Percentiles rank a stretch among this genome's conserved stretches.
phyloP scores from a whole-genome alignment of 2,797 vertebrate species.

The Esox lucius region DNA sequence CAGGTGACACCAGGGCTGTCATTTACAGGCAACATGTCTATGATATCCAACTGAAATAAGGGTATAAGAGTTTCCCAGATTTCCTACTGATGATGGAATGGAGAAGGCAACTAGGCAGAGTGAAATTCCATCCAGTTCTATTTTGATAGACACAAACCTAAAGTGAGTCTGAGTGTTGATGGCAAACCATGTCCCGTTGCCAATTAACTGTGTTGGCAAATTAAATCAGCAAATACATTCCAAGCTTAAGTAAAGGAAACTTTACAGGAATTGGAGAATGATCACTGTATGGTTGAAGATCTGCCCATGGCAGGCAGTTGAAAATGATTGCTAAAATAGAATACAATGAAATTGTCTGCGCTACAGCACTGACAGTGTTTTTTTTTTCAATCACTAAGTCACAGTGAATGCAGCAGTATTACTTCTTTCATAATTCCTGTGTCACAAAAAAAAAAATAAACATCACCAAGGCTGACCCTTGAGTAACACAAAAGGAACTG shows the following conservation, averaged over 20 bases:
- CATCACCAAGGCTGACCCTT: slow-evolving; percentile 58
- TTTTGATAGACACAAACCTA: slow-evolving; percentile 65
- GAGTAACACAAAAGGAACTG: slow-evolving; percentile 40
- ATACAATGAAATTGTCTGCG: slow-evolving; percentile 62
- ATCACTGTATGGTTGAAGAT: slow-evolving; percentile 32
- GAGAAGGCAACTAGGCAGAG: slow-evolving; percentile 36
- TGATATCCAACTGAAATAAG: slow-evolving; percentile 52
- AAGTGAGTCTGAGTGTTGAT: slow-evolving; percentile 64
- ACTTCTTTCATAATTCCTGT: slow-evolving; percentile 54
- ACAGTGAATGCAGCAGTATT: slow-evolving; percentile 54
- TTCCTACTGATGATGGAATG: slow-evolving; percentile 24
- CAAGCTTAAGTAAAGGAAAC: slow-evolving; percentile 71
- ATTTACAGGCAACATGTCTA: slow-evolving; percentile 64
- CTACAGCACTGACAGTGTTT: slow-evolving; percentile 49
- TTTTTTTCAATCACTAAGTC: too few relatives aligned
- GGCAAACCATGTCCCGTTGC: slow-evolving; percentile 57
- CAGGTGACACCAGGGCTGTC: slow-evolving; percentile 55
- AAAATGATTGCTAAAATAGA: slow-evolving; percentile 56
- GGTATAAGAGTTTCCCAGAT: slow-evolving; percentile 33
- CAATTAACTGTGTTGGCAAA: slow-evolving; percentile 56
- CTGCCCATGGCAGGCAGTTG: slow-evolving; percentile 44
- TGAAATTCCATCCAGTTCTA: slow-evolving; percentile 41
- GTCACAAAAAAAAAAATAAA: slow-evolving; percentile 63
- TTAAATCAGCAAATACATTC: slow-evolving; percentile 66
- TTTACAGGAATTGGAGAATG: slow-evolving; percentile 44